Base-by-base conservation (phyloP, 53 echinoderm and acorn worm genomes). In the Apostichopus leukothele region DNA sequence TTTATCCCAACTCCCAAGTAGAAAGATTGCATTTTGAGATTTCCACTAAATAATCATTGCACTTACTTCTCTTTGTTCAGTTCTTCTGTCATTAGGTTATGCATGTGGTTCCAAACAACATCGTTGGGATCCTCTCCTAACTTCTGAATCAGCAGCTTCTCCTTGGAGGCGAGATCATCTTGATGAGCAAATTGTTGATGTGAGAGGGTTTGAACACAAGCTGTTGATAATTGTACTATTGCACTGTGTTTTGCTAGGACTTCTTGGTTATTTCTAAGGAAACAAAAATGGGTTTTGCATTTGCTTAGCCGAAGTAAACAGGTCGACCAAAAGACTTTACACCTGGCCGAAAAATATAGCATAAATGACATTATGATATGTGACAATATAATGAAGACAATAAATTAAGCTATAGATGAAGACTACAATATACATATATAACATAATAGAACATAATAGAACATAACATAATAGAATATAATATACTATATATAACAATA, bases 61-160 rank as follows among this genome's bases (percentile, higher is more conserved):
- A 73, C 76, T 89, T 83, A 94, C 94, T 83, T 86, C 54, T 92
- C 76, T 89, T 86, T 53, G 63, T 84, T 87, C 73, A 89, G 26
- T 71, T 87, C 88, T 59, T 90, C 85, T 20, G 92, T 75, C 79
- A 94, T 68, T 9, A 94, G 66, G 61, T 89, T 86, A 12, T 86
- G 78, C 60, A 94, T 92, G 55, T 94, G 92, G n/a, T 83, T 75
- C 66, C 90, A 86, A 55, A 86, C 81, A 0, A 86, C 89, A 9
- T 86, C 73, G 10, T 89, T 89, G 1, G 61, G n/a, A 10, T 80
- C 86, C 66, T 93, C 90, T 83, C 94, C 94, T 74, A 93, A 87
- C 75, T 71, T 91, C 73, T 94, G 94, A 16, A 95, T 60, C 4
- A 98, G 88, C 57, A 98, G 83, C 75, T 98, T 98, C 94, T 98